Evolutionary conservation across 2,797 vertebrate genomes (phyloP).

Genomic region (Acridotheres tristis): DNA sequence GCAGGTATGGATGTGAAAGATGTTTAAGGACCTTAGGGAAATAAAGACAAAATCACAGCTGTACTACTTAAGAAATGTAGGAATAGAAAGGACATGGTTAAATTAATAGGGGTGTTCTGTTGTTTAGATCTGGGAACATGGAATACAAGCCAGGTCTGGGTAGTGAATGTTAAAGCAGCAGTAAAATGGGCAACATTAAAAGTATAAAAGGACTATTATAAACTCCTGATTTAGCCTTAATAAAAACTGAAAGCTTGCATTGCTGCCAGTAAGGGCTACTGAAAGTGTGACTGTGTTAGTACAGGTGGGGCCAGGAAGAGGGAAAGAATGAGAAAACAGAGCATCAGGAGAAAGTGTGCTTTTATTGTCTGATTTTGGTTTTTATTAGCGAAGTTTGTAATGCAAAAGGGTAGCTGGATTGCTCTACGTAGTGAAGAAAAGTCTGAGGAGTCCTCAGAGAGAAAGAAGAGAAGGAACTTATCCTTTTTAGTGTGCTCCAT

Average conservation of each 20-base stretch:
- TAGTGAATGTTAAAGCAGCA: slow-evolving; percentile 65
- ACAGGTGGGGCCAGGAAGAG: background rate
- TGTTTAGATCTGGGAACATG: slow-evolving; percentile 38
- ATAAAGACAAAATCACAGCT: slow-evolving; percentile 55
- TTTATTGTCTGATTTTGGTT: slow-evolving; percentile 18
- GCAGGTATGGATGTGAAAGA: background rate
- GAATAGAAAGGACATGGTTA: slow-evolving; percentile 27
- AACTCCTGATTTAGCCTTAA: slow-evolving; percentile 59
- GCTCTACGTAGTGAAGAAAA: background rate
- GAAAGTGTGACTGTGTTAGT: slow-evolving; percentile 55
- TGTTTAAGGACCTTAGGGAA: slow-evolving; percentile 27
- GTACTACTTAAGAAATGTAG: slow-evolving; percentile 36
- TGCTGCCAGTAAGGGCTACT: slow-evolving; percentile 42
- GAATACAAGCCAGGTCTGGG: slow-evolving; percentile 58
- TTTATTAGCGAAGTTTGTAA: slow-evolving; percentile 8
- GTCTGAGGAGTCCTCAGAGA: background rate
- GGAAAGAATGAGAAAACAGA: slow-evolving; percentile 41
- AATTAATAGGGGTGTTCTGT: slow-evolving; percentile 34
- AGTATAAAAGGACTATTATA: slow-evolving; percentile 69
- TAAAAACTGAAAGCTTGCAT: slow-evolving; percentile 51
- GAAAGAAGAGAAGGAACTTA: background rate
- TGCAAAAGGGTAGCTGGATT: background rate
- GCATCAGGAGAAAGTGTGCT: slow-evolving; percentile 7
- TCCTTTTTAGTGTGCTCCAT: background rate
- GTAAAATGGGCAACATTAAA: slow-evolving; percentile 61